Evolutionary conservation across 2,888 invertebrate genomes (phyloP).

Genomic region (Sesia apiformis): DNA sequence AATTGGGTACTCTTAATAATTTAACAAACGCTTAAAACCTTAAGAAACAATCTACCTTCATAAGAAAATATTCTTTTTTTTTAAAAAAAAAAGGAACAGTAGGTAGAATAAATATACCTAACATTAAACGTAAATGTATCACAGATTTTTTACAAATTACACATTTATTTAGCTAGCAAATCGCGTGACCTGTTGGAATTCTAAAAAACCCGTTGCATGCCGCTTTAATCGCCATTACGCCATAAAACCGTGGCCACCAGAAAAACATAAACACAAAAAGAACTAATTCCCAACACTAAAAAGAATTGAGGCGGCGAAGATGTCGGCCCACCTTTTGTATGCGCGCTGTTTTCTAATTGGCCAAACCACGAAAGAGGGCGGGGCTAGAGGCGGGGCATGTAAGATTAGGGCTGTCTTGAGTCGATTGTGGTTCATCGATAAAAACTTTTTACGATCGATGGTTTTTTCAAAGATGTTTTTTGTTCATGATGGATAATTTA

Average conservation of each 20-base stretch:
- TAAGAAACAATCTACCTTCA: too few species aligned
- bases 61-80: too few species aligned
- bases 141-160: too few species aligned
- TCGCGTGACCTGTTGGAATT: too few species aligned
- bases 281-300: conserved; percentile 63
- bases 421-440: conserved; percentile 49
- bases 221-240: conserved; percentile 28
- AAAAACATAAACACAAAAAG: conserved; percentile 53
- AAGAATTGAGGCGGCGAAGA: conserved; percentile 39
- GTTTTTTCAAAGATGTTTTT: conserved; percentile 38
- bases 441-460: conserved; percentile 40
- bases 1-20: too few species aligned
- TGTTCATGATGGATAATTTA: conserved; percentile 47
- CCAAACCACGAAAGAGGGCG: conserved; percentile 37
- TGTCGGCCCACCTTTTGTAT: conserved; percentile 32
- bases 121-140: too few species aligned
- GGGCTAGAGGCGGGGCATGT: conserved; percentile 37
- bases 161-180: too few species aligned
- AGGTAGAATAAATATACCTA: too few species aligned
- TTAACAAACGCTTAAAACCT: too few species aligned
- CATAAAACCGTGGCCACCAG: conserved; percentile 29
- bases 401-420: conserved; percentile 46
- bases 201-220: neutral
- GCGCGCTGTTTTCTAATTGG: conserved; percentile 38
- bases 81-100: too few species aligned